phyloP scores from a whole-genome alignment of 2,888 invertebrate genomes.

The Operophtera brumata region DNA sequence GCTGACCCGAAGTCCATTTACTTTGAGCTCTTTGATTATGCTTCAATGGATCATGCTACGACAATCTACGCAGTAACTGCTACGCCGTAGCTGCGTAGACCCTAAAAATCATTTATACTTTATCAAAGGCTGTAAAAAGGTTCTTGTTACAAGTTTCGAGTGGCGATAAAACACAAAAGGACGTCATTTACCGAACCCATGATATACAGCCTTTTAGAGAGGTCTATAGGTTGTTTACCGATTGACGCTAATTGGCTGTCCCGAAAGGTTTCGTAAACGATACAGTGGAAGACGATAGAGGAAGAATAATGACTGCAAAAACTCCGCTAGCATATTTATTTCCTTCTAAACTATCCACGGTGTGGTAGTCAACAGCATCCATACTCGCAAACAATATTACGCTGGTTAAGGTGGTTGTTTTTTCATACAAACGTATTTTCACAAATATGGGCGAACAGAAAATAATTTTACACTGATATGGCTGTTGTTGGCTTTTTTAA shows the following conservation, averaged over 20 bases:
- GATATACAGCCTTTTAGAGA: constrained; percentile 6
- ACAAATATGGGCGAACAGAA: too few relatives aligned
- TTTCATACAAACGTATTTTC: too few relatives aligned
- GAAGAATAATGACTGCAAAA: background rate
- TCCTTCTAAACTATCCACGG: too few relatives aligned
- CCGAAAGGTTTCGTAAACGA: constrained; percentile 2
- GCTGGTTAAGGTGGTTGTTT: too few relatives aligned
- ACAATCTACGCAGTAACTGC: constrained; percentile 5
- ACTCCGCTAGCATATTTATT: too few relatives aligned
- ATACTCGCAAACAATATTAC: too few relatives aligned
- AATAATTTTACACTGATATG: too few relatives aligned
- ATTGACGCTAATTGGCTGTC: background rate
- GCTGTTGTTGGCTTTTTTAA: too few relatives aligned
- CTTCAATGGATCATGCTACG: constrained; percentile 12
- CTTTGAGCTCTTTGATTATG: too few relatives aligned
- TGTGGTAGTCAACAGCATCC: too few relatives aligned
- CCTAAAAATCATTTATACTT: constrained; percentile 20
- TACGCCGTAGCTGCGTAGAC: constrained; percentile 20
- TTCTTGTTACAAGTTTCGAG: constrained; percentile 28
- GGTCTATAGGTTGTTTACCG: background rate
- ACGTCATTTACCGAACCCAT: constrained; percentile 16
- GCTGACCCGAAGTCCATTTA: too few relatives aligned
- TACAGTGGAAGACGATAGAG: background rate
- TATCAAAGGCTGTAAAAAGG: constrained; percentile 21
- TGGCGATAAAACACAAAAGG: constrained; percentile 27